Evolutionary conservation across 2,797 vertebrate genomes (phyloP).

Genomic region (Lindbergichthys nudifrons): DNA sequence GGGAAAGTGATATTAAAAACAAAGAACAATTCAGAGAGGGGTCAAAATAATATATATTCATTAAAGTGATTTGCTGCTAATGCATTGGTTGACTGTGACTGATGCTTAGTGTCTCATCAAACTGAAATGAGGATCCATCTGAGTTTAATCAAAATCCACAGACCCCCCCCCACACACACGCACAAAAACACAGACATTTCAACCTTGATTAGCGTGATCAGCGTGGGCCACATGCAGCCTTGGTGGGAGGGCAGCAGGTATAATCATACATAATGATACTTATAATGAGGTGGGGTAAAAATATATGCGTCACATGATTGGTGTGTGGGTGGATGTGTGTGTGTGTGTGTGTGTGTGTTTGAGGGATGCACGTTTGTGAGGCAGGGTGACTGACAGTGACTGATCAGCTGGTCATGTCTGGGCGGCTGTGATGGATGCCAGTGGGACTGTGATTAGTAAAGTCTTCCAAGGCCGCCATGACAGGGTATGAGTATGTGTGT

Average conservation of each 20-base stretch:
- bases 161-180: constrained; percentile 47
- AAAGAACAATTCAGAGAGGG: constrained; percentile 73
- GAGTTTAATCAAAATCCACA: constrained; percentile 81
- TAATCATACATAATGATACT: constrained; percentile 88
- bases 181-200: constrained; percentile 64
- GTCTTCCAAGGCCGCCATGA: constrained; percentile 74
- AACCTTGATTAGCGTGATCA: constrained; percentile 83
- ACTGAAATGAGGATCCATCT: constrained; percentile 84
- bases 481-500: constrained; percentile 49
- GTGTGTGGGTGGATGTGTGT: constrained; percentile 41
- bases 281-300: constrained; percentile 84
- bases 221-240: constrained; percentile 72
- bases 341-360: constrained; percentile 23
- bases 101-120: constrained; percentile 84
- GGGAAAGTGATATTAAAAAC: constrained; percentile 69
- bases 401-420: constrained; percentile 76
- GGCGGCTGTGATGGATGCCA: constrained; percentile 83
- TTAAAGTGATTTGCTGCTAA: constrained; percentile 80
- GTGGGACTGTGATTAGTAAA: constrained; percentile 81
- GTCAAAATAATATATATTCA: constrained; percentile 86
- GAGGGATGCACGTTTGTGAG: constrained; percentile 66
- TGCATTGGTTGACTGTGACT: constrained; percentile 82
- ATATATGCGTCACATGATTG: constrained; percentile 75
- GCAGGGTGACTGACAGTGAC: constrained; percentile 78
- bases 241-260: constrained; percentile 80